Evolutionary conservation across 2,797 vertebrate species (phyloP).

Genomic region (Muscicapa comitata): DNA sequence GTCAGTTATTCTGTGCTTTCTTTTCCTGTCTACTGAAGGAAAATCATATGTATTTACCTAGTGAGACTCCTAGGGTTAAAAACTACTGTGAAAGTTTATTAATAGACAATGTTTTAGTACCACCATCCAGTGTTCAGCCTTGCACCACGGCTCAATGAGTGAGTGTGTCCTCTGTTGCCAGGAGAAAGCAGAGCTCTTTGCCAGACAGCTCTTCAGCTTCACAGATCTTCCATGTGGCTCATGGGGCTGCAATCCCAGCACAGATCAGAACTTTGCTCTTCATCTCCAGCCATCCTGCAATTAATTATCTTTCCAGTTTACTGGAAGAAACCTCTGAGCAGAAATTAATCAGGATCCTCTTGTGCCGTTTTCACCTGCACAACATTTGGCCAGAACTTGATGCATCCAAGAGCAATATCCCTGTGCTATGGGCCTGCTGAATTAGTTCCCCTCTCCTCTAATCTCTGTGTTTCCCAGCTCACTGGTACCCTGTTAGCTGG

Average conservation of each 20-base stretch:
- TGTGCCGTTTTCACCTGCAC: not conserved
- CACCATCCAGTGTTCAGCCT: not conserved
- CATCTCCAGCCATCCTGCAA: not conserved
- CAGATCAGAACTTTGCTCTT: not conserved
- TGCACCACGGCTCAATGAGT: accelerated
- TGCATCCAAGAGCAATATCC: not conserved
- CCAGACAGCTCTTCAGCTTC: not conserved
- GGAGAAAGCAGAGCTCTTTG: not conserved
- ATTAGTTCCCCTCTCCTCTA: not conserved
- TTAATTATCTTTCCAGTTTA: not conserved
- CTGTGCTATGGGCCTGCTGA: not conserved
- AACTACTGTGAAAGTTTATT: not conserved
- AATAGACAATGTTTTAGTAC: not conserved
- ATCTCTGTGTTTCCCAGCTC: accelerated
- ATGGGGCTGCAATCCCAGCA: not conserved
- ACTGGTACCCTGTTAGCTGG: too few species aligned
- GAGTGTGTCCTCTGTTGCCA: accelerated
- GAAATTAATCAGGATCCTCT: not conserved
- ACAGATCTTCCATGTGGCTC: not conserved
- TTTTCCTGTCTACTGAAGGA: not conserved
- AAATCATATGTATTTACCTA: not conserved
- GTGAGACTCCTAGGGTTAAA: not conserved
- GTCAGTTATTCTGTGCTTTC: not conserved
- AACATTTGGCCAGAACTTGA: not conserved
- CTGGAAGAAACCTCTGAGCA: not conserved